phyloP scores from a whole-genome alignment of 2,888 invertebrate genomes.

The Neoitamus cyanurus region DNA sequence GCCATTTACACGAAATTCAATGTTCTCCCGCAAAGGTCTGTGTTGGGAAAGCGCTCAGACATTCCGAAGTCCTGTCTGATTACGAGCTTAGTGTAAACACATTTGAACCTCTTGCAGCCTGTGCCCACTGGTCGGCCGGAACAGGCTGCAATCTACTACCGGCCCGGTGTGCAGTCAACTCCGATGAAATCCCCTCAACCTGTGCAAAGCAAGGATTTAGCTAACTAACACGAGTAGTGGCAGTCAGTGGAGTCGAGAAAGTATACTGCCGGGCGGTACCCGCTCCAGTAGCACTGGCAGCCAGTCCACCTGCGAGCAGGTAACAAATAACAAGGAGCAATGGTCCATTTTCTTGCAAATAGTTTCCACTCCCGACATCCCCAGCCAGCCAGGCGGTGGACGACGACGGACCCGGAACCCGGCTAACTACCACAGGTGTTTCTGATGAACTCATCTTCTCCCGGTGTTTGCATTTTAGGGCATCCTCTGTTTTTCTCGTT shows the following conservation, averaged over 20 bases:
- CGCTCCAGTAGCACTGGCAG: not conserved
- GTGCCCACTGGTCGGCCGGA: not conserved
- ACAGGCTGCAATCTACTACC: not conserved
- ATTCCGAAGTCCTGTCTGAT: not conserved
- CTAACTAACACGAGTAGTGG: not conserved
- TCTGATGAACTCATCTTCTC: not conserved
- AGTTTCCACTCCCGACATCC: not conserved
- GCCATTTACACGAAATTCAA: not conserved
- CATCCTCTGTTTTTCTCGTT: slow-evolving; percentile 2
- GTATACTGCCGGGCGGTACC: not conserved
- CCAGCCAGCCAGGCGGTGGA: not conserved
- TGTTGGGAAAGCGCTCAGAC: not conserved
- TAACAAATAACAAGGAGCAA: not conserved
- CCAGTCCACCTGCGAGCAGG: not conserved
- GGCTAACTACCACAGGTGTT: not conserved
- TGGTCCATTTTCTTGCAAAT: not conserved
- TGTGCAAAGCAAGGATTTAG: not conserved
- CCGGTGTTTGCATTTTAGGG: not conserved
- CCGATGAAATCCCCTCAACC: not conserved
- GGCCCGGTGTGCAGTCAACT: not conserved
- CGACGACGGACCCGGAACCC: not conserved
- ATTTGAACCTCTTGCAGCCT: not conserved
- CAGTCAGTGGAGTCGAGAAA: not conserved
- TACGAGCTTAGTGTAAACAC: not conserved
- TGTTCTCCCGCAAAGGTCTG: not conserved